Percentiles rank a stretch among this genome's conserved stretches.
These are phyloP conservation scores for Eudemis profundana DNA, from an alignment of 2,888 invertebrate species.

Conservation along the genomic window DNA sequence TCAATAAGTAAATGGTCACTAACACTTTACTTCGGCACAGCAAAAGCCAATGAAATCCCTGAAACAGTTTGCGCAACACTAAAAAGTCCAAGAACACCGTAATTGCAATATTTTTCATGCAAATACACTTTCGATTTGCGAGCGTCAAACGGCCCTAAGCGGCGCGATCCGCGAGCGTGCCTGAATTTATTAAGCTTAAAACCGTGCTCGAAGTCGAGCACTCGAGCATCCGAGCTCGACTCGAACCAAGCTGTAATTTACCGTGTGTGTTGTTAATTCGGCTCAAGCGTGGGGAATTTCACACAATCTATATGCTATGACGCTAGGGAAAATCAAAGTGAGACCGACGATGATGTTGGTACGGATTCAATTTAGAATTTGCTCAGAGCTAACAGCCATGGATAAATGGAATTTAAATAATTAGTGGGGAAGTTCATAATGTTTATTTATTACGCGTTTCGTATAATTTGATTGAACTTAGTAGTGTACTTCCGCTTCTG, in stretches of 20 bases:
- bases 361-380: slow-evolving; percentile 43
- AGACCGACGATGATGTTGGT: slow-evolving; percentile 32
- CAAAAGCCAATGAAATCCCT: slow-evolving; percentile 9
- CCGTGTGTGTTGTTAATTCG: slow-evolving; percentile 61
- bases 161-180: slow-evolving; percentile 54
- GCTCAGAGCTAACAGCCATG: slow-evolving; percentile 27
- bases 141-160: slow-evolving; percentile 51
- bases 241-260: slow-evolving; percentile 54
- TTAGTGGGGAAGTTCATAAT: slow-evolving; percentile 3
- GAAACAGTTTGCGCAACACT: slow-evolving; percentile 15
- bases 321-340: slow-evolving; percentile 39
- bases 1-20: background rate
- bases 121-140: slow-evolving; percentile 51
- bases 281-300: slow-evolving; percentile 60
- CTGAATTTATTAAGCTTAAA: slow-evolving; percentile 57
- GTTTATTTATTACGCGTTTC: background rate
- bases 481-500: background rate
- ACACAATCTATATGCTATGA: slow-evolving; percentile 46
- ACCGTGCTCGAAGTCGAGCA: slow-evolving; percentile 48
- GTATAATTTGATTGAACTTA: background rate
- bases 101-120: slow-evolving; percentile 52
- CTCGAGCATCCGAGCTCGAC: slow-evolving; percentile 40
- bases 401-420: slow-evolving; percentile 36
- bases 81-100: slow-evolving; percentile 26
- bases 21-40: background rate